Evolutionary conservation across 2,797 vertebrate species (phyloP), one percentile per base, ranked within the genome.

Genomic region (Aselliscus stoliczkanus): DNA sequence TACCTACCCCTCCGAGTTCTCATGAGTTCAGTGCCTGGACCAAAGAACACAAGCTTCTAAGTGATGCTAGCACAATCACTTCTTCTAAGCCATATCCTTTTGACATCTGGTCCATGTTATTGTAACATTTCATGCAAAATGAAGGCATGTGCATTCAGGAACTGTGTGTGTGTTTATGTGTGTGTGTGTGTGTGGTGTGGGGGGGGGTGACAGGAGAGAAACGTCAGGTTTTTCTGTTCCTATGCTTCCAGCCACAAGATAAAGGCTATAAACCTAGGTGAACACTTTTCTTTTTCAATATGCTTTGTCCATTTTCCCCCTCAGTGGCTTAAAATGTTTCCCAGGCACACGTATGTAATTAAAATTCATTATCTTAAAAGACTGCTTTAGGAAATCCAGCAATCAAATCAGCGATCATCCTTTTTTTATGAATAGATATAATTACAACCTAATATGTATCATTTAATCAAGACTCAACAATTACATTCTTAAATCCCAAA

Each of bases 401-500:
- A 94, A 95, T 96, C 87, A 95, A 97, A 96, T 95, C 81, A 93
- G 75, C 75, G 94, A 95, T 84, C 85, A 96, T 88, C 65, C 77
- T 76, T 97, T 96, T 97, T 87, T 94, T 95, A 96, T 82, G 73
- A 64, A 73, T 84, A 95, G 96, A 94, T 94, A 92, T 95, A 97
- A 97, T 94, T 97, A 96, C 82, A 97, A 94, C 42, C 90, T 96
- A 97, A 97, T 88, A 93, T 88, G 73, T 79, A 75, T 92, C 84
- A 93, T 93, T 96, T 97, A 95, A 96, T 97, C 96, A 96, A 97
- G 88, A 79, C n/a, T 92, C 96, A 96, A 96, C 89, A 96, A 92
- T 93, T 93, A 82, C 47, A 54, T 95, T 96, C 87, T 96, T 96
- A 95, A 97, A 97, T 90, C 79, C 85, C 90, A 96, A 97, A 96